Evolutionary conservation across 1,140 invertebrate genomes (phyloP).

Genomic region (Brachionus rotundiformis): DNA sequence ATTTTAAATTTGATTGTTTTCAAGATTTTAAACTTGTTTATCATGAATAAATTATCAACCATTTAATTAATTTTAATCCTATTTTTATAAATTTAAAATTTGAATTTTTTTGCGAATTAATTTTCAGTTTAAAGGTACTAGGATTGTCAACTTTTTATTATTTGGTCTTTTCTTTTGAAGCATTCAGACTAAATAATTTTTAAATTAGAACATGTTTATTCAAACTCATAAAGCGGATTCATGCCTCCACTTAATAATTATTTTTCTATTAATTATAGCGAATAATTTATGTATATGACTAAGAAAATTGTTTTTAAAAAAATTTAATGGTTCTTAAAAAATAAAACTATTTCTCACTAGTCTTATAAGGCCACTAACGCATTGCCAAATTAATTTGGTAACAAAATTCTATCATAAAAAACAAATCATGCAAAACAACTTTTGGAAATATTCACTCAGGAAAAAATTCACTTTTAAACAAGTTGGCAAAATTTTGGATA

Average conservation of each 20-base stretch:
- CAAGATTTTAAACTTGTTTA: neutral
- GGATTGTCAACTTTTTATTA: too few relatives aligned
- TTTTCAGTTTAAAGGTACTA: too few relatives aligned
- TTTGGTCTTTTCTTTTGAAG: neutral
- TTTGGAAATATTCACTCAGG: neutral
- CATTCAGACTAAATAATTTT: neutral
- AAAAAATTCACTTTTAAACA: neutral
- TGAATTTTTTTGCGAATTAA: neutral
- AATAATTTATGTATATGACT: neutral
- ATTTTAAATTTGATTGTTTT: neutral
- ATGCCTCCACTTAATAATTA: neutral
- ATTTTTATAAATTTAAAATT: neutral
- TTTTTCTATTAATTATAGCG: neutral
- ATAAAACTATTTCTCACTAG: neutral
- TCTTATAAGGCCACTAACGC: neutral
- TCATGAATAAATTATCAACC: neutral
- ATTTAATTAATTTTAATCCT: neutral
- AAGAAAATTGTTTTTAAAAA: neutral
- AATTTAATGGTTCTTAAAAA: neutral
- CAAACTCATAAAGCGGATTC: neutral
- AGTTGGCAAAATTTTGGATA: neutral
- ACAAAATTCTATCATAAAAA: neutral
- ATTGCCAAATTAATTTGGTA: neutral
- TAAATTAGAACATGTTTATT: neutral
- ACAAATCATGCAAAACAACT: neutral